Evolutionary conservation across 92 coral and sea anemone species (phyloP).

Genomic region (Zoanthus gigantus): DNA sequence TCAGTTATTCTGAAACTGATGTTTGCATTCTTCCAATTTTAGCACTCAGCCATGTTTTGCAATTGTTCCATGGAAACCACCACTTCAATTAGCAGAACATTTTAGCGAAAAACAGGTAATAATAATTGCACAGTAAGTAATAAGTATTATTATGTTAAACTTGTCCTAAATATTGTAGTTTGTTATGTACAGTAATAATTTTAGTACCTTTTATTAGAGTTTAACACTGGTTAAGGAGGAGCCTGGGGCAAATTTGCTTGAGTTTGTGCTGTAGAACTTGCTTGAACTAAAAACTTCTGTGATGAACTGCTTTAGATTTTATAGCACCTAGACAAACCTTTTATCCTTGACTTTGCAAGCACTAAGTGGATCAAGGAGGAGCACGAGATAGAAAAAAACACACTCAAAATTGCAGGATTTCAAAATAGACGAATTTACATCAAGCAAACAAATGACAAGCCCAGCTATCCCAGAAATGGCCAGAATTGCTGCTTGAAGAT

Average conservation of each 20-base stretch:
- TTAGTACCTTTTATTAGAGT: too few relatives aligned
- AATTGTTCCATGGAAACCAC: conserved; percentile 93
- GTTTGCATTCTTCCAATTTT: not conserved
- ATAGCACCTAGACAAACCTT: not conserved
- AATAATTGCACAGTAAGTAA: not conserved
- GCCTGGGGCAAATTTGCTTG: too few relatives aligned
- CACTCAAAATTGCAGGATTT: not conserved
- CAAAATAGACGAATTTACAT: not conserved
- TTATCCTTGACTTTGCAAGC: not conserved
- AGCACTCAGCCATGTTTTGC: conserved; percentile 95
- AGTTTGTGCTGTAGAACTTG: too few relatives aligned
- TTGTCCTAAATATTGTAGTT: too few relatives aligned
- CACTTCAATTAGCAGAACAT: conserved; percentile 51
- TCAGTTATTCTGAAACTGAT: too few relatives aligned
- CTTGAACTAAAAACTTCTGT: too few relatives aligned
- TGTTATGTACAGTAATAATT: not conserved
- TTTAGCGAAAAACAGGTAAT: conserved; percentile 31
- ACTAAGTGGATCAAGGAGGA: conserved; percentile 8
- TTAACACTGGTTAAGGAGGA: too few relatives aligned
- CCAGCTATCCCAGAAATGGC: conserved; percentile 17
- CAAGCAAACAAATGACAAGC: not conserved
- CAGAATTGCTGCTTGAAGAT: conserved; percentile 38
- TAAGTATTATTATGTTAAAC: too few relatives aligned
- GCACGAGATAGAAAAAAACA: conserved; percentile 13
- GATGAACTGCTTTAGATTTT: conserved; percentile 1